Evolutionary conservation across 2,113 vertebrate genomes (phyloP), one percentile per base, ranked within the genome.

Genomic region (Ginglymostoma cirratum): DNA sequence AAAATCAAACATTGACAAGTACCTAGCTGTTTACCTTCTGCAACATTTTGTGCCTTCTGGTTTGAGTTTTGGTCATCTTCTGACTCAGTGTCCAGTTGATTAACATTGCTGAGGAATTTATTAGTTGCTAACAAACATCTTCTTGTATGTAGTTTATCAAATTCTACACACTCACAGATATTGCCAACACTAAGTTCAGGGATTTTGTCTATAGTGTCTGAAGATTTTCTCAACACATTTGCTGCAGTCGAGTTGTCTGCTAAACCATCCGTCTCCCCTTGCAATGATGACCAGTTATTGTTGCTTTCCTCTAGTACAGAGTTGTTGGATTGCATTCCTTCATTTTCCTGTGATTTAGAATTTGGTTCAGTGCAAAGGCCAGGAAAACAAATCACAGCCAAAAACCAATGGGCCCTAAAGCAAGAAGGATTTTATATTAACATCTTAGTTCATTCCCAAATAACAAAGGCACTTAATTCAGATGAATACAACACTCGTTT

Each of bases 371-470:
- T 98, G 96, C 98, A 97, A 61, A 99, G 98, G 96, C 99, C 99
- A 96, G 99, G 99, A 97, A 99, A 99, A 97, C 99, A 99, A 97
- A 99, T 99, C 96, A 99, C 98, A 66, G 99, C 99, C 97, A 99
- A 97, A 98, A 99, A 99, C 99, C 99, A 99, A 97, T 99, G 99
- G 96, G 99, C 99, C 69, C 99, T 99, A 97, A 93, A 98, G 96
- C 87, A 48, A 85, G 96, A 96, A 96, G 72, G 2, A 96, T 90
- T 30, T 34, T 90, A 7, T 6, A 34, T 90, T 90, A 90, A 17
- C 27, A 52, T 61, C 42, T 45, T 72, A 2, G 45, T 69, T 94
- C 45, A 42, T 70, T 94, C 14, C 24, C 70, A 27, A 70, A 45
- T 42, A 93, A 87, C 52, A 21, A 42, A n/a, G 6, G 1, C 55